Base-by-base conservation (phyloP, 2,888 invertebrate genomes). In the Hyles lineata region DNA sequence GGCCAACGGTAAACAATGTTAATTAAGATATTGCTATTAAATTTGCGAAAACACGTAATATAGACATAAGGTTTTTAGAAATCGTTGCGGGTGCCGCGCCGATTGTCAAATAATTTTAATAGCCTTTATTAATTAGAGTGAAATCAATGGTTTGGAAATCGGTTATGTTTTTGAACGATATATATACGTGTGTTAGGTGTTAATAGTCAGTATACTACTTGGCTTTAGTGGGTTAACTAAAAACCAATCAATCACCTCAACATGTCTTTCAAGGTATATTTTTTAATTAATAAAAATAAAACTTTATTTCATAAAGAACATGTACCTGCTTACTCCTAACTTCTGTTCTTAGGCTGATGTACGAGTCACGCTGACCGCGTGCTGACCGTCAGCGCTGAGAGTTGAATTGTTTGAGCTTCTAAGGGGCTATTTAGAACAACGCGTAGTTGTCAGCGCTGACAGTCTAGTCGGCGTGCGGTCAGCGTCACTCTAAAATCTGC, bases 101-200 rank as follows among this genome's bases (percentile, higher is more conserved):
- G 50, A 67, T 67, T 67, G 67, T 70, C 50, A 25, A 61, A 58
- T 62, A 58, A 70, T 59, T 70, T 62, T 70, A 50, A 61, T 62
- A 29, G 67, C 67, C 67, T 67, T 25, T 17, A 67, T 23, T 67
- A 67, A 67, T 67, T 67, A 67, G 67, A 62, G 72, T 73, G 72
- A 75, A 76, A 74, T 67, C 67, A 67, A 63, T 72, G 58, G 55
- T 67, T 72, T 72, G 72, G 72, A 43, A 67, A 67, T 55, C 63
- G 35, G 21, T 58, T 67, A 58, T 76, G 58, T 58, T 67, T 67
- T 71, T 72, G 35, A 58, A 72, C 74, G 74, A 74, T 60, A 74
- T 76, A 74, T 63, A 76, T 62, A 72, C 52, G 61, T 70, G 70
- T 63, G 70, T 70, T 63, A 62, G 35, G n/a, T 32, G 23, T 63